Base-by-base conservation (phyloP, 1,140 invertebrate genomes). In the Brachionus manjavacas region DNA sequence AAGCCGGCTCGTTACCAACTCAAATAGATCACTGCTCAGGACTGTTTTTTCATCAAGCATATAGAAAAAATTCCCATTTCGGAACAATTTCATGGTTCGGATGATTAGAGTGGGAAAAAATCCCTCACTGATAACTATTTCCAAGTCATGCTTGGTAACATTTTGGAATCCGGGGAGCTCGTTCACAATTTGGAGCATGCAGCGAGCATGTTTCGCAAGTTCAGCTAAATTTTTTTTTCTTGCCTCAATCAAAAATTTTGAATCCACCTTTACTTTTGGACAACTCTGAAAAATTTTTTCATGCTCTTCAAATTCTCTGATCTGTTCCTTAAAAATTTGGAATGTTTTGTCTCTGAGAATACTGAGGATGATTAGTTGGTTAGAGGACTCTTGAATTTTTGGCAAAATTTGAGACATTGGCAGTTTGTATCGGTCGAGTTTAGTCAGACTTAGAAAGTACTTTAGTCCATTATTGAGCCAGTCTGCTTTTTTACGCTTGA, bases 91-190 rank as follows among this genome's bases (percentile, higher is more conserved):
- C 16, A 41, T 23, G 6, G 49, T 60, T 55, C 23, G 23, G 9
- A 55, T 16, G 28, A 46, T 14, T 4, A 60, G 35, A n/a, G 49
- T 8, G 1, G 28, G 20, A 35, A 64, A 80, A 64, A 64, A 55
- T 12, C 35, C 11, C 20, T 80, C 43, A 60, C 35, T 80, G 8
- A 64, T 39, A 4, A 80, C 25, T 16, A 60, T n/a, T 23, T 35
- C 11, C 3, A 64, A 12, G 39, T 80, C 78, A 12, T 80, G 46
- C 6, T 46, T 55, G 28, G 14, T 31, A 6, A 80, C 9, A n/a
- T 80, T 41, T 31, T 60, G 11, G 41, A 80, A 80, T 31, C 78
- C 78, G 16, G 78, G 78, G 16, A 80, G 12, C 23, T 52, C 35
- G 8, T 80, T n/a, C 3, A 80, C 35, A 1, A 60, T 25, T 1